phyloP scores from a whole-genome alignment of 1,140 invertebrate genomes.

The Cephus cinctus region DNA sequence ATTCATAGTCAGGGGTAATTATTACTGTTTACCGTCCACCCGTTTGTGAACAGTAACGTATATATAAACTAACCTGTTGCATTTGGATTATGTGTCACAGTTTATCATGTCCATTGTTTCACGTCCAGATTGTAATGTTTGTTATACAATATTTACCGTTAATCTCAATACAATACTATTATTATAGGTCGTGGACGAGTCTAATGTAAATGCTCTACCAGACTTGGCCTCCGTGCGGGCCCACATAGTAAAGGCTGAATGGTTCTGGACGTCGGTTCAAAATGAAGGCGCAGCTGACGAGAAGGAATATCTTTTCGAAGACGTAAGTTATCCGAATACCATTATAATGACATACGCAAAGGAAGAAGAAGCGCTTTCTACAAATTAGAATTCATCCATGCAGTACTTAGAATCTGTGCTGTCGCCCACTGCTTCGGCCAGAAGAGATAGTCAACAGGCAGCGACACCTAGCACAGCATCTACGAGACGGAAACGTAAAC shows the following conservation, averaged over 20 bases:
- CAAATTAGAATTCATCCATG: constrained; percentile 20
- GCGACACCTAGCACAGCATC: constrained; percentile 52
- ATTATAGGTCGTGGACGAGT: constrained; percentile 76
- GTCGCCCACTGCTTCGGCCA: constrained; percentile 56
- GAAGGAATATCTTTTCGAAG: constrained; percentile 81
- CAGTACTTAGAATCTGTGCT: constrained; percentile 63
- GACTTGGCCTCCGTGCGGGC: constrained; percentile 62
- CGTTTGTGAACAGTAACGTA: too few relatives aligned
- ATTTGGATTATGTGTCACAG: not conserved
- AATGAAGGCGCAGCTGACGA: constrained; percentile 91
- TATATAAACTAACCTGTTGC: not conserved
- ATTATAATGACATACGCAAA: too few relatives aligned
- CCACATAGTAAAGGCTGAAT: constrained; percentile 84
- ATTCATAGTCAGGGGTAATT: not conserved
- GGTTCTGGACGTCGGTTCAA: constrained; percentile 97
- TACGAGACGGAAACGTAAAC: constrained; percentile 71
- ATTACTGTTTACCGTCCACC: too few relatives aligned
- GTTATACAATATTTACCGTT: not conserved
- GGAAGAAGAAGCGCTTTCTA: too few relatives aligned
- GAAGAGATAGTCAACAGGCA: constrained; percentile 49
- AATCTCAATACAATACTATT: not conserved
- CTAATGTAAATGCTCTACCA: constrained; percentile 66
- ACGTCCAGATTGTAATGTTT: not conserved
- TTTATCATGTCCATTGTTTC: not conserved
- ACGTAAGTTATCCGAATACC: too few relatives aligned